Conservation (phyloP, 2,113 vertebrate species). For the Nothoprocta pentlandii region DNA sequence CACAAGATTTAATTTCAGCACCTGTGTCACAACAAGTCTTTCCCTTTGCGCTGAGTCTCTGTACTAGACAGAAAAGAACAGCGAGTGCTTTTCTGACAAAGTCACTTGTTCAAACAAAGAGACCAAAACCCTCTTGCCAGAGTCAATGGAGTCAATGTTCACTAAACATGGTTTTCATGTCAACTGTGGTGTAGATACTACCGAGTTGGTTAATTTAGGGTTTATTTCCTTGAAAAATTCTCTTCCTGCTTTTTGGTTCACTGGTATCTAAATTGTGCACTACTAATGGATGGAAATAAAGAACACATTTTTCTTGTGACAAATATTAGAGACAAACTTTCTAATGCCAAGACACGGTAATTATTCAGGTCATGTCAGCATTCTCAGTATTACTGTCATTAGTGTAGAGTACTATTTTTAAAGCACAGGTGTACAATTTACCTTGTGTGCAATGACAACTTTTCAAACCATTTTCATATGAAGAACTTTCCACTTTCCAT, state of each 20-base stretch:
- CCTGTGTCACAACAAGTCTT: not conserved
- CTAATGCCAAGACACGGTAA: not conserved
- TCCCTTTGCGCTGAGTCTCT: not conserved
- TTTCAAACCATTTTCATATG: constrained; percentile 1
- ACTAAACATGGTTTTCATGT: not conserved
- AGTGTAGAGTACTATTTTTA: not conserved
- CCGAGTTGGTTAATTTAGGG: not conserved
- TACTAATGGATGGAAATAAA: not conserved
- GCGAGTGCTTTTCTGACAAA: not conserved
- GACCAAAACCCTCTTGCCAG: not conserved
- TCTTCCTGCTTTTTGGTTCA: not conserved
- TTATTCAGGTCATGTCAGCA: not conserved
- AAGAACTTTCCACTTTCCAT: not conserved
- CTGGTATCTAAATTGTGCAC: not conserved
- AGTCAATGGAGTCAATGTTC: not conserved
- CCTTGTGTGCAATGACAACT: not conserved
- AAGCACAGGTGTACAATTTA: not conserved
- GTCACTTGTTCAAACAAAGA: not conserved
- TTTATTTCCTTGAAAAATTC: not conserved
- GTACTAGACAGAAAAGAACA: not conserved
- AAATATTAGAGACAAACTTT: not conserved
- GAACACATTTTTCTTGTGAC: not conserved
- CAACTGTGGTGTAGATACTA: not conserved
- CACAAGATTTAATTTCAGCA: not conserved
- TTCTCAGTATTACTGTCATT: not conserved